A percentile compares a stretch with the other conserved stretches of the same genome.
phyloP scores from a whole-genome alignment of 1,140 invertebrate genomes.

The Ooceraea biroi region DNA sequence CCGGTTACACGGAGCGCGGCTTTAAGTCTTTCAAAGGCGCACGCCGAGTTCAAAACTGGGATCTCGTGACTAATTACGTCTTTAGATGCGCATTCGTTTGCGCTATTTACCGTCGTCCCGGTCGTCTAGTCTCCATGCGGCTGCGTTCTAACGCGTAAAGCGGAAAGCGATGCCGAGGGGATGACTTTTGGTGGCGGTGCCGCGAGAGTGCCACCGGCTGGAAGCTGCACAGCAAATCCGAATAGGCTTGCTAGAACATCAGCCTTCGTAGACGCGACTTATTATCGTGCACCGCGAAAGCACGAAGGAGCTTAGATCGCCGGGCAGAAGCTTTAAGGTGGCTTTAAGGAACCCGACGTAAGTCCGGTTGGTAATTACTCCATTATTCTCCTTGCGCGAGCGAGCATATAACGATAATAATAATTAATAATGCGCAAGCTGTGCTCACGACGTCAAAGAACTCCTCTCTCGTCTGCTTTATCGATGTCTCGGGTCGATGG shows the following conservation, averaged over 20 bases:
- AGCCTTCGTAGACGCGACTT: slow-evolving; percentile 59
- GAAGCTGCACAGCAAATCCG: slow-evolving; percentile 47
- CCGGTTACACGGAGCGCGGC: not conserved
- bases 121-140: not conserved
- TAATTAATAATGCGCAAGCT: slow-evolving; percentile 42
- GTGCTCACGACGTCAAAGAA: slow-evolving; percentile 31
- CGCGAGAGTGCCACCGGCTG: slow-evolving; percentile 39
- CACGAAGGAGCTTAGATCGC: slow-evolving; percentile 52
- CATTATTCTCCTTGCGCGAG: slow-evolving; percentile 36
- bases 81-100: slow-evolving; percentile 33
- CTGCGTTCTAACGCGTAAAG: not conserved
- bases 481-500: not conserved
- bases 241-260: slow-evolving; percentile 41
- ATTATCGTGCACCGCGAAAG: slow-evolving; percentile 58
- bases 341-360: slow-evolving; percentile 41
- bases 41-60: not conserved
- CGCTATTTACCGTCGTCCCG: slow-evolving; percentile 5
- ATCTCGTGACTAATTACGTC: slow-evolving; percentile 14
- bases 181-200: slow-evolving; percentile 42
- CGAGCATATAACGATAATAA: slow-evolving; percentile 52
- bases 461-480: slow-evolving; percentile 31
- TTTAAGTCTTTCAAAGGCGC: slow-evolving; percentile 10
- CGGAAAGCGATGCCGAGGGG: slow-evolving; percentile 6
- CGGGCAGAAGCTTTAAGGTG: slow-evolving; percentile 66
- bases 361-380: slow-evolving; percentile 49